A percentile compares a stretch with the other conserved stretches of the same genome.
Conservation (phyloP, 2,797 vertebrate species). For the Eospalax fontanierii region DNA sequence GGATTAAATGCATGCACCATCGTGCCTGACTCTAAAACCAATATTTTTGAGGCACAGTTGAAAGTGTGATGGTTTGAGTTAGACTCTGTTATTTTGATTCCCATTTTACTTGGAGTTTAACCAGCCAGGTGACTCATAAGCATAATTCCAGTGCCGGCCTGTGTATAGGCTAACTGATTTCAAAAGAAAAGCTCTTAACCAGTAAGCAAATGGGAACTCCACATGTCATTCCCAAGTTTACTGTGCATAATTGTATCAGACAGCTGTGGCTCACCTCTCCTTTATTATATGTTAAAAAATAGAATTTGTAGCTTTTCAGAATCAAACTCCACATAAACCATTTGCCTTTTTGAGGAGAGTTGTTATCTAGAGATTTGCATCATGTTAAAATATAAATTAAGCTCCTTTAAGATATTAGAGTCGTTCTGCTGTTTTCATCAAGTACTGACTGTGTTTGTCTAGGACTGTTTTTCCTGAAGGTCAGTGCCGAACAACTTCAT, state of each 20-base stretch:
- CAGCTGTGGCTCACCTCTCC: neutral
- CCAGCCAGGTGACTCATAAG: neutral
- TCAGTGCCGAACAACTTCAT: neutral
- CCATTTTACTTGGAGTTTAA: slow-evolving; percentile 15
- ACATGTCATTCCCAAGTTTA: neutral
- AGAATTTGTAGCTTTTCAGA: slow-evolving; percentile 30
- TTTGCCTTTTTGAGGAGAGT: neutral
- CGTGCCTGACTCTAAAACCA: too few species aligned
- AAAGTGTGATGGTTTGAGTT: neutral
- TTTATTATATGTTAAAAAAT: neutral
- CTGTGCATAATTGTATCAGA: neutral
- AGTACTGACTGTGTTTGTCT: neutral
- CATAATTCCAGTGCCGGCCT: neutral
- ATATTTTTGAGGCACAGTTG: neutral
- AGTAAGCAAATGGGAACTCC: neutral
- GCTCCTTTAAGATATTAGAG: neutral
- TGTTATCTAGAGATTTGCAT: neutral
- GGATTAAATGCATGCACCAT: too few species aligned
- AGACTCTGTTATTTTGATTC: neutral
- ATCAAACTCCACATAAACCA: slow-evolving; percentile 26
- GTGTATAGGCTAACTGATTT: neutral
- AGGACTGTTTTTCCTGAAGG: neutral
- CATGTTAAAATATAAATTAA: neutral
- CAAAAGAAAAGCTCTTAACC: slow-evolving; percentile 8
- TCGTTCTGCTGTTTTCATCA: neutral